Evolutionary conservation across 1,140 invertebrate species (phyloP).

Genomic region (Sogatella furcifera): DNA sequence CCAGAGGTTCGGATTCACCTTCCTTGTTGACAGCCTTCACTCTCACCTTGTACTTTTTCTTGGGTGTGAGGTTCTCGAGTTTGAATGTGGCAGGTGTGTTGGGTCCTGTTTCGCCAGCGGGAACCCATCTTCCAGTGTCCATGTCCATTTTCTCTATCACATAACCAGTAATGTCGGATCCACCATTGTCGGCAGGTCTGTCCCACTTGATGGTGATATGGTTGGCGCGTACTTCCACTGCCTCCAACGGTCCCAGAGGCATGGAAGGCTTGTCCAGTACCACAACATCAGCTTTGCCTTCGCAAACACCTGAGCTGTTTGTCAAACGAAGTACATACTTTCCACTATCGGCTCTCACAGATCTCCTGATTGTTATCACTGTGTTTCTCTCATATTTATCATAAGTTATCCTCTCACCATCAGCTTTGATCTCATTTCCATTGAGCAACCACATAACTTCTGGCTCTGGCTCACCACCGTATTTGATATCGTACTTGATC

Average conservation of each 20-base stretch:
- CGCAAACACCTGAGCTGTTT: slow-evolving; percentile 75
- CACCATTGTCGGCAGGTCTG: slow-evolving; percentile 87
- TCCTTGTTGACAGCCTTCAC: slow-evolving; percentile 98
- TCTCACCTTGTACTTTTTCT: slow-evolving; percentile 97
- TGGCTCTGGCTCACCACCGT: slow-evolving; percentile 89
- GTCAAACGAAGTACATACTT: slow-evolving; percentile 77
- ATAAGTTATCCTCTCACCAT: slow-evolving; percentile 56
- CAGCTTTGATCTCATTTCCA: slow-evolving; percentile 59
- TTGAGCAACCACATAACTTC: slow-evolving; percentile 72
- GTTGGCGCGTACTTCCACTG: slow-evolving; percentile 77
- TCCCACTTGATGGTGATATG: slow-evolving; percentile 93
- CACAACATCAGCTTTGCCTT: slow-evolving; percentile 74
- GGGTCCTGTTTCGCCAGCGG: slow-evolving; percentile 58
- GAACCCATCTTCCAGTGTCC: slow-evolving; percentile 84
- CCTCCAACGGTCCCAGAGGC: slow-evolving; percentile 75
- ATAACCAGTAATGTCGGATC: slow-evolving; percentile 87
- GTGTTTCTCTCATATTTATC: slow-evolving; percentile 87
- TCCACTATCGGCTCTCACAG: slow-evolving; percentile 77
- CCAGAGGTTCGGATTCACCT: slow-evolving; percentile 91
- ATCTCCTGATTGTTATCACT: slow-evolving; percentile 77
- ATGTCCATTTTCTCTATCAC: slow-evolving; percentile 94
- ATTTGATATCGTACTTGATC: slow-evolving; percentile 87
- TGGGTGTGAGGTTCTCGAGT: slow-evolving; percentile 87
- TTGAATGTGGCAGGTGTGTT: slow-evolving; percentile 67
- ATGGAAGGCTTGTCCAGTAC: slow-evolving; percentile 80